A percentile compares a stretch with the other conserved stretches of the same genome.
Conservation (phyloP, 2,113 vertebrate species). For the Leucoraja erinaceus region DNA sequence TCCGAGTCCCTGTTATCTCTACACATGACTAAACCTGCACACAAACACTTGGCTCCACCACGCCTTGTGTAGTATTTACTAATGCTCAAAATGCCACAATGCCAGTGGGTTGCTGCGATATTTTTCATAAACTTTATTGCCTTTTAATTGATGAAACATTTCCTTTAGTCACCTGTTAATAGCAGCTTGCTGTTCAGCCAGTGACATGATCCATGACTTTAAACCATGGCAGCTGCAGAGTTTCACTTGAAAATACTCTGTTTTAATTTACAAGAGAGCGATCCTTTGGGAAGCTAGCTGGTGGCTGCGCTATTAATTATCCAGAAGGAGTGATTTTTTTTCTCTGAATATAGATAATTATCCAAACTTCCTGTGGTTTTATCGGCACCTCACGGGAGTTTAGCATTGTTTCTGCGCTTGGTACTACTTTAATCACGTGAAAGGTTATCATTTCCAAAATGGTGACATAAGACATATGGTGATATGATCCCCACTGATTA, state of each 20-base stretch:
- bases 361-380: conserved; percentile 27
- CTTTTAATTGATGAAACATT: conserved; percentile 25
- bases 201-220: background rate
- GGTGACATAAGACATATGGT: background rate
- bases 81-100: background rate
- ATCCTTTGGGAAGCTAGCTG: conserved; percentile 13
- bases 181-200: background rate
- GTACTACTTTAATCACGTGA: conserved; percentile 17
- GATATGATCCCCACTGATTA: conserved; percentile 24
- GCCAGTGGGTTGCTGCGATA: background rate
- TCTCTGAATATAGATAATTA: conserved; percentile 36
- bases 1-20: too few relatives aligned
- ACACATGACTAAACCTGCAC: background rate
- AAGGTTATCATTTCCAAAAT: conserved; percentile 33
- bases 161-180: conserved; percentile 14
- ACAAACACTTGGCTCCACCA: background rate
- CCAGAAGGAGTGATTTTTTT: background rate
- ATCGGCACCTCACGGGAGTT: background rate
- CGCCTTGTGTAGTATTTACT: background rate
- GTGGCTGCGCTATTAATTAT: conserved; percentile 28
- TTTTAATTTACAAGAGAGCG: conserved; percentile 6
- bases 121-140: background rate
- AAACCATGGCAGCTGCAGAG: background rate
- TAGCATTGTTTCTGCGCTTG: background rate
- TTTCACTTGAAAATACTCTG: background rate